These are phyloP conservation scores for Thalassophryne amazonica DNA, from an alignment of 2,797 vertebrate species.

Conservation along the genomic window DNA sequence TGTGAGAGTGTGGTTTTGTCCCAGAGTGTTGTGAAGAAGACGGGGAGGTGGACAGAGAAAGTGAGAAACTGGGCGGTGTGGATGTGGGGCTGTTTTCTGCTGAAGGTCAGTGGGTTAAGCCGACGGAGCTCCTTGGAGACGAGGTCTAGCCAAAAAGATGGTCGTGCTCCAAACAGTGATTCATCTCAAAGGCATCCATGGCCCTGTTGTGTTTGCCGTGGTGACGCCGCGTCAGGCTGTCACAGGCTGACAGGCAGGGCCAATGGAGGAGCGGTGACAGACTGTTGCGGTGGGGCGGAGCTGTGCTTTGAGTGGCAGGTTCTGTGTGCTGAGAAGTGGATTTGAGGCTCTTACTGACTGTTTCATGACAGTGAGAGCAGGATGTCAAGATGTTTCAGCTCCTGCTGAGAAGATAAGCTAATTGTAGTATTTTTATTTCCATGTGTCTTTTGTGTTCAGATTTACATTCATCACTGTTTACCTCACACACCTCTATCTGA, in stretches of 20 bases:
- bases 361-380: neutral
- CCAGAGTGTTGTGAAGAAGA: conserved; percentile 63
- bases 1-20: conserved; percentile 70
- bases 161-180: conserved; percentile 73
- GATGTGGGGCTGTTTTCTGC: conserved; percentile 26
- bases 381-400: neutral
- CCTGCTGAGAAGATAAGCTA: conserved; percentile 4
- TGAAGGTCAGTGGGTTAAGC: conserved; percentile 78
- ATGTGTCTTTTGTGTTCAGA: neutral
- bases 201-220: conserved; percentile 48
- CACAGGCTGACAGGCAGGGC: conserved; percentile 45
- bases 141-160: conserved; percentile 68
- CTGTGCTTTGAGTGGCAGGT: conserved; percentile 39
- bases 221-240: conserved; percentile 59
- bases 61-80: neutral
- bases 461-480: conserved; percentile 46
- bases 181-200: conserved; percentile 76
- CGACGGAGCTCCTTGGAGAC: conserved; percentile 69
- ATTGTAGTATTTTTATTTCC: conserved; percentile 10
- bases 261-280: conserved; percentile 51
- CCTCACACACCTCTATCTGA: conserved; percentile 18
- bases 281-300: conserved; percentile 28
- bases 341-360: conserved; percentile 10
- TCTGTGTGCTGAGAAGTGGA: conserved; percentile 13
- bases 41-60: conserved; percentile 27